Evolutionary conservation across 1,140 invertebrate genomes (phyloP).

Genomic region (Bombus sibiricus): DNA sequence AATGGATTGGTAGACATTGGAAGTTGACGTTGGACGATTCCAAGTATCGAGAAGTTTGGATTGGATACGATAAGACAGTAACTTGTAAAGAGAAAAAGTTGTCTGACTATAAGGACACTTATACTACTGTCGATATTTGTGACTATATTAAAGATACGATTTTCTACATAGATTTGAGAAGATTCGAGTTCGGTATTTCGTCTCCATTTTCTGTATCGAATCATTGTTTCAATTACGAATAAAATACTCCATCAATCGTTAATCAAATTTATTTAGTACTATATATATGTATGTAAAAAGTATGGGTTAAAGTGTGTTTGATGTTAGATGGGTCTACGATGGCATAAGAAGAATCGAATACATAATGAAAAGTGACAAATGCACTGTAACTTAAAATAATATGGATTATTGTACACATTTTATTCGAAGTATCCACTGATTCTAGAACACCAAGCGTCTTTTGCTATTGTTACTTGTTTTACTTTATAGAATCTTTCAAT

Average conservation of each 20-base stretch:
- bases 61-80: not conserved
- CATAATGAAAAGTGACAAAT: no score
- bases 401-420: not conserved
- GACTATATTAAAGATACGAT: not conserved
- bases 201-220: not conserved
- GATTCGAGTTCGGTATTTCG: not conserved
- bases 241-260: not conserved
- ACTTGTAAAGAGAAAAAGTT: no score
- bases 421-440: not conserved
- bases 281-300: not conserved
- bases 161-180: not conserved
- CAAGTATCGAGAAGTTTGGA: not conserved
- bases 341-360: no score
- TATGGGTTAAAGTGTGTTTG: not conserved
- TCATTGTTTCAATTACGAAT: not conserved
- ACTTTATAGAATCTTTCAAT: not conserved
- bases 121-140: not conserved
- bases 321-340: no score
- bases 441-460: not conserved
- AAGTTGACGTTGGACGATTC: not conserved
- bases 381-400: no score
- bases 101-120: not conserved
- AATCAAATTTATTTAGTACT: rapidly evolving
- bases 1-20: not conserved
- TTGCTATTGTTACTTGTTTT: not conserved